A percentile compares a stretch with the other conserved stretches of the same genome.
phyloP scores from a whole-genome alignment of 2,113 vertebrate genomes.

The Tychaedon coryphoeus region DNA sequence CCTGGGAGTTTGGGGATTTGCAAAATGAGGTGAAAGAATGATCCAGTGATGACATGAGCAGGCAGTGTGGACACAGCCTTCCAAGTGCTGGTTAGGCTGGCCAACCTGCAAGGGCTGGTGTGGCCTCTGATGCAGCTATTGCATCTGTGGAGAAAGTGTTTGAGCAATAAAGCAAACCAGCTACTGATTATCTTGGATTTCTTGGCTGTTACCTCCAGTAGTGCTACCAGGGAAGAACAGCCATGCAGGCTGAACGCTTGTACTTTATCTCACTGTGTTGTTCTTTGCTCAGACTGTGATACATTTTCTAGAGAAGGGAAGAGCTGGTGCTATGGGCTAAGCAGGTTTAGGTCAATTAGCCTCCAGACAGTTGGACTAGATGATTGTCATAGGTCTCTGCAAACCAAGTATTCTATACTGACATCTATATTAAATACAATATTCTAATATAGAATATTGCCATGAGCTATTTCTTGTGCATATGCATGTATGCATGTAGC shows the following conservation, averaged over 20 bases:
- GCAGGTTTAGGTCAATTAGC: background rate
- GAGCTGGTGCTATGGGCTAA: background rate
- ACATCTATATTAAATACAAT: background rate
- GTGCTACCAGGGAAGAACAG: background rate
- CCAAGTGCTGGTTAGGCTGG: background rate
- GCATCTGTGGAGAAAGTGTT: background rate
- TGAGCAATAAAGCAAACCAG: background rate
- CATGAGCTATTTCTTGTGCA: background rate
- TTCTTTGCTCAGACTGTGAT: background rate
- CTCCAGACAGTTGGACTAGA: background rate
- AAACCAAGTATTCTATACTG: background rate
- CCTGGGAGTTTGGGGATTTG: background rate
- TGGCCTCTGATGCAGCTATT: background rate
- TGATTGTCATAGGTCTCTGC: background rate
- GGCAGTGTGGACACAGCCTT: background rate
- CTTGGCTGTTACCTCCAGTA: background rate
- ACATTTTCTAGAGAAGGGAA: background rate
- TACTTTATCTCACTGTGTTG: background rate
- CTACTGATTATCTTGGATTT: background rate
- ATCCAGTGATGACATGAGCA: background rate
- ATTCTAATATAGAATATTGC: background rate
- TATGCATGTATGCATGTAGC: fast-evolving
- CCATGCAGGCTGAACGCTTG: background rate
- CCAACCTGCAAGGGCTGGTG: background rate
- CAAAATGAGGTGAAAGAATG: background rate